Conservation (phyloP, 2,797 vertebrate species). For the Centroberyx gerrardi region DNA sequence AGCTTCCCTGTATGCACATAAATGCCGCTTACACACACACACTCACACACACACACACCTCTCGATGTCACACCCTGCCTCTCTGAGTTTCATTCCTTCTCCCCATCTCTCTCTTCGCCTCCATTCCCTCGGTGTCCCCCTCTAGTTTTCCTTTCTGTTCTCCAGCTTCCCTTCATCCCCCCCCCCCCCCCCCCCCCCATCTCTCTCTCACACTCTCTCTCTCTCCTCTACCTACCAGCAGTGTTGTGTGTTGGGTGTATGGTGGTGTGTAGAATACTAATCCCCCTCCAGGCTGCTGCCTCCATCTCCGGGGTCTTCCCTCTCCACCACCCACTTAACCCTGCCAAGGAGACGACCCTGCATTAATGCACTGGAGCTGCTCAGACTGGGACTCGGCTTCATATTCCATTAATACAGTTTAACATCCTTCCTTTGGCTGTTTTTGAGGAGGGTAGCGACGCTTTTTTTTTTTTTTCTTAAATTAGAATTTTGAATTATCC, state of each 20-base stretch:
- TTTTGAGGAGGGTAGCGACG: too few relatives aligned
- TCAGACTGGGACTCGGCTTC: too few relatives aligned
- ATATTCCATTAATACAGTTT: too few relatives aligned
- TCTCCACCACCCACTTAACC: slow-evolving; percentile 4
- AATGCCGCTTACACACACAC: neutral
- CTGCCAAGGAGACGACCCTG: neutral
- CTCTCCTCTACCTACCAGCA: neutral
- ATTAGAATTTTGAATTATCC: too few relatives aligned
- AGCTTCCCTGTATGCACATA: neutral
- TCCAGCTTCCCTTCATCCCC: neutral
- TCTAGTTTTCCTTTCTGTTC: neutral
- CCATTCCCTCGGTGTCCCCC: neutral
- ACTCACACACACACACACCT: neutral
- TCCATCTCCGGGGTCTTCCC: slow-evolving; percentile 3
- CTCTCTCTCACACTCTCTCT: neutral
- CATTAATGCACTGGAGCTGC: neutral
- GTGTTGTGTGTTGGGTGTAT: neutral
- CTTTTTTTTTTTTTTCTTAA: too few relatives aligned
- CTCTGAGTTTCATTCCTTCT: neutral
- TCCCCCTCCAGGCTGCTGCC: neutral
- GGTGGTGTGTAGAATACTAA: slow-evolving; percentile 26
- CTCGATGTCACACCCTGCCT: neutral
- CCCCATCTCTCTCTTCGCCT: neutral
- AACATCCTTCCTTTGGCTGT: too few relatives aligned
- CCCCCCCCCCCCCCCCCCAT: neutral